Base-by-base conservation (phyloP, 2,113 vertebrate species). In the Sciurus niger region DNA sequence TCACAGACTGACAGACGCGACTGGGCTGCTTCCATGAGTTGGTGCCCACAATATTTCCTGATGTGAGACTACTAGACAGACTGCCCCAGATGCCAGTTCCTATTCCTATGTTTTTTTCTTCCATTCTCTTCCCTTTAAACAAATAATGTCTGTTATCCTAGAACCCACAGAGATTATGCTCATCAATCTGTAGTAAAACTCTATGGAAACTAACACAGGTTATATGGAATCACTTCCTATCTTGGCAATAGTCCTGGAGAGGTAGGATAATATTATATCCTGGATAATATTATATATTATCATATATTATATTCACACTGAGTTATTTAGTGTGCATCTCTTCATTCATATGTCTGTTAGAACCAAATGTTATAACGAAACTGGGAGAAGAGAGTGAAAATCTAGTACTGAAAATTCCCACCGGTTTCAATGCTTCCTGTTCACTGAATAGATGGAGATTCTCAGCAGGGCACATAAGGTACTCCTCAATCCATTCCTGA, bases 401-500 rank as follows among this genome's bases (percentile, higher is more conserved):
- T 17, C 22, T 70, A 17, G 34, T 48, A 51, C 55, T 51, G 40
- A 8, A 65, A 76, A 68, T 72, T 48, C 17, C 17, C 14, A 40
- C 53, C 2, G 43, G 28, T 76, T 74, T 87, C 40, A 93, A 3
- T 67, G 20, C 7, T 53, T 85, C 30, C 24, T 14, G 9, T 55
- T 74, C 48, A 90, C 74, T 25, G 43, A 34, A 30, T 37, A 18
- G 55, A 24, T 4, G 24, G 2, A 80, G 30, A 20, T 17, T 90
- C 14, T 24, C 37, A 53, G 8, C 11, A 4, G 16, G 28, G 9
- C 17, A 40, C 28, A 30, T n/a, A 24, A 78, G 8, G 1, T 20
- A 4, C 5, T 70, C 12, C 1, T 34, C 22, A 4, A 18, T 5
- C 22, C 1, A 30, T 46, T n/a, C 32, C 32, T 1, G 0, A 25